phyloP scores from a whole-genome alignment of 2,797 vertebrate species.

The Zalophus californianus region DNA sequence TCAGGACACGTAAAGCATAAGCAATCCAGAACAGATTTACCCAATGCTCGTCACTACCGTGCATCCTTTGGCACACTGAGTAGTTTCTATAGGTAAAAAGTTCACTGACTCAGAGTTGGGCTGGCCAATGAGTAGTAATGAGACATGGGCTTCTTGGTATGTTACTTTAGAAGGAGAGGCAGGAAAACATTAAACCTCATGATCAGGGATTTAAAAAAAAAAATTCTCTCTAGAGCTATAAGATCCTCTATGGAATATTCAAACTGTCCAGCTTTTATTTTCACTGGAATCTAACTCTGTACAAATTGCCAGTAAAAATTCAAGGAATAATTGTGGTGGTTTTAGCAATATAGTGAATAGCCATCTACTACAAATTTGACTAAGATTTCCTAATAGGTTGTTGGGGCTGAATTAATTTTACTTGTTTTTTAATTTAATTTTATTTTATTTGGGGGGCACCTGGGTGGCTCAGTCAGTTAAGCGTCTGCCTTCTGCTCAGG shows the following conservation, averaged over 20 bases:
- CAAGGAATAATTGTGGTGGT: not conserved
- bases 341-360: not conserved
- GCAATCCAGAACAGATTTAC: slow-evolving; percentile 11
- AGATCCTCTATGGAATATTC: not conserved
- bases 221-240: not conserved
- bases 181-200: not conserved
- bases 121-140: not conserved
- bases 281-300: not conserved
- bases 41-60: not conserved
- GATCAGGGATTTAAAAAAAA: not conserved
- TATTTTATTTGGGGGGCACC: no score
- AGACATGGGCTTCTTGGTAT: not conserved
- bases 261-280: not conserved
- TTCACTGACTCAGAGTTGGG: not conserved
- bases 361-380: slow-evolving; percentile 7
- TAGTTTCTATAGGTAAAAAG: slow-evolving; percentile 36
- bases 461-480: not conserved
- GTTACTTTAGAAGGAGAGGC: not conserved
- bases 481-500: not conserved
- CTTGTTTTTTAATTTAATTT: not conserved
- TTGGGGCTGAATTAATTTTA: not conserved
- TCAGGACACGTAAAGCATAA: not conserved
- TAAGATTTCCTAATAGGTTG: not conserved
- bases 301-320: slow-evolving; percentile 46
- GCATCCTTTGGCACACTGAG: not conserved